These are phyloP conservation scores for Cryptus viduatorius DNA, from an alignment of 2,888 invertebrate genomes.

Conservation along the genomic window DNA sequence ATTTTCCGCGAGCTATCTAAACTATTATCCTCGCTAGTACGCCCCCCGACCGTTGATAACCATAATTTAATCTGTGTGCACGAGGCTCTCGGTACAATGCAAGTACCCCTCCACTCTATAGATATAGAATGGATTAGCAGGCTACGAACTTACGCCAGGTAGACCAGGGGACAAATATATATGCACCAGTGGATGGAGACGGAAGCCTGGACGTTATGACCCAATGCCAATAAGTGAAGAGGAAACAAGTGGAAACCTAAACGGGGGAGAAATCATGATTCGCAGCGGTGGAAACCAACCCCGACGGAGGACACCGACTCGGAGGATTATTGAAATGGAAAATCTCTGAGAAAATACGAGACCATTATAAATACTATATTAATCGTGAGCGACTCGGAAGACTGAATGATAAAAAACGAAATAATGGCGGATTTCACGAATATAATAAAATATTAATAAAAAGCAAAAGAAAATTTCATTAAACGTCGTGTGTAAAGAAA, in stretches of 20 bases:
- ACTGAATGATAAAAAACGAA: conserved; percentile 29
- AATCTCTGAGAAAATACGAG: conserved; percentile 45
- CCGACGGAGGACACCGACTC: conserved; percentile 25
- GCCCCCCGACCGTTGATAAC: conserved; percentile 29
- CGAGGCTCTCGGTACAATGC: conserved; percentile 22
- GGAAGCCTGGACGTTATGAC: conserved; percentile 30
- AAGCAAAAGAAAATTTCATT: conserved; percentile 47
- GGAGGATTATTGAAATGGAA: conserved; percentile 56
- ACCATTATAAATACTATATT: conserved; percentile 60
- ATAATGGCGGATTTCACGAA: not conserved
- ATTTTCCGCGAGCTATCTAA: conserved; percentile 53
- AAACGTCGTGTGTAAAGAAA: conserved; percentile 55
- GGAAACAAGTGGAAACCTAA: conserved; percentile 56
- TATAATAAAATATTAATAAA: conserved; percentile 46
- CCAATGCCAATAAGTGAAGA: conserved; percentile 57
- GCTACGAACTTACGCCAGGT: conserved; percentile 13
- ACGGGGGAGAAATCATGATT: conserved; percentile 51
- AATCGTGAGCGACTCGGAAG: conserved; percentile 23
- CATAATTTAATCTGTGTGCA: conserved; percentile 57
- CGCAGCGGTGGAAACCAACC: conserved; percentile 31
- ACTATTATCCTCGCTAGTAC: conserved; percentile 51
- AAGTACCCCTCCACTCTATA: not conserved
- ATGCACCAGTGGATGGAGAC: not conserved
- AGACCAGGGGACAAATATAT: not conserved
- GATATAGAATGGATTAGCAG: not conserved